These are phyloP conservation scores for Rattus rattus DNA, from an alignment of 2,113 vertebrate genomes.

Conservation along the genomic window DNA sequence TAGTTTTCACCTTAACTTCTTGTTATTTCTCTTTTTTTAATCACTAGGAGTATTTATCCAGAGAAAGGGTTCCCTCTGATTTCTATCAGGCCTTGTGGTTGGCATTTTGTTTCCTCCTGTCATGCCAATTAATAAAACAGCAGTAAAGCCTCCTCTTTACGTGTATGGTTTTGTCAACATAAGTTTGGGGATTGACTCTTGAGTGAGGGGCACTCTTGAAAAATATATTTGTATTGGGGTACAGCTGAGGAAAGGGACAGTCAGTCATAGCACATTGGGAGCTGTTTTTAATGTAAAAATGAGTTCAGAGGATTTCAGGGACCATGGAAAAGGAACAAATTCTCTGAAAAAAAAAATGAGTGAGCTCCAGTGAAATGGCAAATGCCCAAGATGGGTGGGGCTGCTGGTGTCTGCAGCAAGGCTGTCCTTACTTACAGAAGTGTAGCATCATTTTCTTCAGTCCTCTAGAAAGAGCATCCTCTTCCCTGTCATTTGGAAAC, in stretches of 20 bases:
- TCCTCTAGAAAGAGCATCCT: background rate
- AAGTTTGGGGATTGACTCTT: background rate
- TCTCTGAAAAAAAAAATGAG: background rate
- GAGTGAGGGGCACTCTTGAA: background rate
- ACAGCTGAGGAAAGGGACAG: accelerated
- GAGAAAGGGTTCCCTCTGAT: conserved; percentile 8
- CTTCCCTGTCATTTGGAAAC: background rate
- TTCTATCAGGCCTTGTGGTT: background rate
- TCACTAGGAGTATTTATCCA: conserved; percentile 53
- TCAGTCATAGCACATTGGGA: background rate
- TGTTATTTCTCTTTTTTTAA: conserved; percentile 64
- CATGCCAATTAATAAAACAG: background rate
- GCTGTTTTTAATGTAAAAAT: background rate
- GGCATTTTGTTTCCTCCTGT: conserved; percentile 26
- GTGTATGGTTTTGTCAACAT: background rate
- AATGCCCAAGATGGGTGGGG: background rate
- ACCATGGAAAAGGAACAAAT: background rate
- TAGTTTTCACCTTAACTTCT: conserved; percentile 56
- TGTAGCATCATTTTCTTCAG: background rate
- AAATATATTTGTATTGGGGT: background rate
- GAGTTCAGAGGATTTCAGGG: background rate
- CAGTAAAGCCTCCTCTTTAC: background rate
- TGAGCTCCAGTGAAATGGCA: background rate
- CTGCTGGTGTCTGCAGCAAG: background rate
- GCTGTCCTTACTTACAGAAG: background rate